These are phyloP conservation scores for Listronotus bonariensis DNA, from an alignment of 1,140 invertebrate species.

Conservation along the genomic window DNA sequence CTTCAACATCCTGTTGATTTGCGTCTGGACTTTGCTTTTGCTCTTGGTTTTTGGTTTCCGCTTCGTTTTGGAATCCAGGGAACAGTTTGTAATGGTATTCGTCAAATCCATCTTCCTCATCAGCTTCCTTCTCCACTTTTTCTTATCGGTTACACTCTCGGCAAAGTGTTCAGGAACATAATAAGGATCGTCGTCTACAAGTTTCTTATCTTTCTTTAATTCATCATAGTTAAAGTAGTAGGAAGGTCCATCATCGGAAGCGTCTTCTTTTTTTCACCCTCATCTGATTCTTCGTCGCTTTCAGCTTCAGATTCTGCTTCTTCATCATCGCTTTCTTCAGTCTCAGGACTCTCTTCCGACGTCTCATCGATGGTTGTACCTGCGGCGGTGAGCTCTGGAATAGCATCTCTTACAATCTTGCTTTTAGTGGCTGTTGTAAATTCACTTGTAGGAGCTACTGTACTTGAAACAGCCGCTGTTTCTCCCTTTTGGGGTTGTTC, in stretches of 20 bases:
- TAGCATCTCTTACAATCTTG: slow-evolving; percentile 26
- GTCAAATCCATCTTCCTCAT: slow-evolving; percentile 45
- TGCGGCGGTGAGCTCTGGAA: slow-evolving; percentile 25
- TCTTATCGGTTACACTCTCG: slow-evolving; percentile 16
- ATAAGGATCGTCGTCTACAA: slow-evolving; percentile 36
- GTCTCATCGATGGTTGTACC: slow-evolving; percentile 26
- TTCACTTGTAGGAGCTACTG: background rate
- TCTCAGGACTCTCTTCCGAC: slow-evolving; percentile 26
- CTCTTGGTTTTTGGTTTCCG: slow-evolving; percentile 48
- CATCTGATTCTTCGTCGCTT: slow-evolving; percentile 11
- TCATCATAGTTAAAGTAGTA: slow-evolving; percentile 15
- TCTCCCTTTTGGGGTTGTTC: slow-evolving; percentile 4
- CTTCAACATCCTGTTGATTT: slow-evolving; percentile 67
- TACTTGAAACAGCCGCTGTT: slow-evolving; percentile 9
- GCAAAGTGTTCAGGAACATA: slow-evolving; percentile 36
- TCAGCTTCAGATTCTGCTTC: slow-evolving; percentile 25
- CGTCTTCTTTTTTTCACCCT: slow-evolving; percentile 15
- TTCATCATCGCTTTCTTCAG: slow-evolving; percentile 14
- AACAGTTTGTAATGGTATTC: slow-evolving; percentile 56
- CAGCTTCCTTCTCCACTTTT: slow-evolving; percentile 22
- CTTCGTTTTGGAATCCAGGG: slow-evolving; percentile 53
- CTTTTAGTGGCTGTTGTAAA: slow-evolving; percentile 28
- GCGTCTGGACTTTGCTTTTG: slow-evolving; percentile 50
- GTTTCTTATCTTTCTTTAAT: slow-evolving; percentile 29
- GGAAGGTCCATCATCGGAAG: slow-evolving; percentile 4